A percentile compares a stretch with the other conserved stretches of the same genome.
Evolutionary conservation across 1,140 invertebrate species (phyloP).

Genomic region (Leptinotarsa defecta): DNA sequence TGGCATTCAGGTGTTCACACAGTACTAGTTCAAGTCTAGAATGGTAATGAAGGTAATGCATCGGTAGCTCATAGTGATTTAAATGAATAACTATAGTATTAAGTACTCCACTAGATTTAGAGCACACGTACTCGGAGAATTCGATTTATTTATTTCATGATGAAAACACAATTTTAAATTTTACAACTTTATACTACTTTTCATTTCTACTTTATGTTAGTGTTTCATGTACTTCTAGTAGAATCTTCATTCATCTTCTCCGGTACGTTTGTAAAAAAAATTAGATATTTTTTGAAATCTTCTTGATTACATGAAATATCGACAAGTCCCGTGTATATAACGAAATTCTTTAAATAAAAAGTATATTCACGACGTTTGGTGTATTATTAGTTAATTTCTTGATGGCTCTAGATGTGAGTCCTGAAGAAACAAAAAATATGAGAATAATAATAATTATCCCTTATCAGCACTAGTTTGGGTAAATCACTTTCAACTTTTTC

Average conservation of each 20-base stretch:
- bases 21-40: not conserved
- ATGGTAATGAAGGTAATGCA: not conserved
- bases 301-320: not conserved
- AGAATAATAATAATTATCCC: too few species aligned
- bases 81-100: not conserved
- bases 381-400: too few species aligned
- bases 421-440: too few species aligned
- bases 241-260: conserved; percentile 37
- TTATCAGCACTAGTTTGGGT: too few species aligned
- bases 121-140: conserved; percentile 5
- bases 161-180: conserved; percentile 12
- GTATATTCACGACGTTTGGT: too few species aligned
- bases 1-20: not conserved
- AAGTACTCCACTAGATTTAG: not conserved
- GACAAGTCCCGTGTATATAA: not conserved
- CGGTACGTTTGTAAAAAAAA: conserved; percentile 38
- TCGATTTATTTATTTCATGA: conserved; percentile 2
- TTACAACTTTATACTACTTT: conserved; percentile 24
- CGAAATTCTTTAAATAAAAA: not conserved
- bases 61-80: not conserved
- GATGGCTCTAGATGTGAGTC: too few species aligned
- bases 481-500: too few species aligned
- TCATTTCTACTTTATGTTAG: not conserved
- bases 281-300: not conserved
- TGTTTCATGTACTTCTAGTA: too few species aligned